Evolutionary conservation across 1,140 invertebrate species (phyloP).

Genomic region (Uloborus diversus): DNA sequence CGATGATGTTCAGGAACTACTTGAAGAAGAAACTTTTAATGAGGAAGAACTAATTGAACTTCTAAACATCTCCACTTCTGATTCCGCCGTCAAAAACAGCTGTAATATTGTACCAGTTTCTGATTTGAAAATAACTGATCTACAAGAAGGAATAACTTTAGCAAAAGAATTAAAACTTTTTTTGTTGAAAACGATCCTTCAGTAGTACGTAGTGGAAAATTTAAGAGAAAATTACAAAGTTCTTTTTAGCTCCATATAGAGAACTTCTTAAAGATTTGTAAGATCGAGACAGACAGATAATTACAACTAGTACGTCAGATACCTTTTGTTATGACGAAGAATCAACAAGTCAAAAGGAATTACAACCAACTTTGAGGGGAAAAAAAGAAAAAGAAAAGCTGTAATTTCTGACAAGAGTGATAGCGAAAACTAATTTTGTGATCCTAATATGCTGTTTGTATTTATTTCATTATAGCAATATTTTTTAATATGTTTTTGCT

Average conservation of each 20-base stretch:
- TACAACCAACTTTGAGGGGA: not conserved
- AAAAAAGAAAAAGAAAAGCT: constrained; percentile 28
- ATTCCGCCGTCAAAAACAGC: not conserved
- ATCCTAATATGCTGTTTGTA: not conserved
- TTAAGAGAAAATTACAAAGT: constrained; percentile 12
- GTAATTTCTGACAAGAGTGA: not conserved
- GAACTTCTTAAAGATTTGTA: not conserved
- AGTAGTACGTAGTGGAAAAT: not conserved
- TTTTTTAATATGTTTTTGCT: not conserved
- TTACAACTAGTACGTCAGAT: not conserved
- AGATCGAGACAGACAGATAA: not conserved
- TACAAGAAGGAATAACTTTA: constrained; percentile 10
- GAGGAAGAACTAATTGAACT: not conserved
- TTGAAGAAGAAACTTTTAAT: not conserved
- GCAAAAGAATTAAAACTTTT: constrained; percentile 17
- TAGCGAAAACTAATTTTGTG: not conserved
- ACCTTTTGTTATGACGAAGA: not conserved
- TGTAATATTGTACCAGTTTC: not conserved
- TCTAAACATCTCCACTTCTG: not conserved
- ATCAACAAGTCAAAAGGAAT: not conserved
- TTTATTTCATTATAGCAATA: not conserved
- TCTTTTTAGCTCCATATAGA: constrained; percentile 23
- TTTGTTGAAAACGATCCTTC: constrained; percentile 19
- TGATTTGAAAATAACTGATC: not conserved
- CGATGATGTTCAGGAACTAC: not conserved